Base-by-base conservation (phyloP, 2,888 invertebrate genomes). In the Lycocerus yunnanus region DNA sequence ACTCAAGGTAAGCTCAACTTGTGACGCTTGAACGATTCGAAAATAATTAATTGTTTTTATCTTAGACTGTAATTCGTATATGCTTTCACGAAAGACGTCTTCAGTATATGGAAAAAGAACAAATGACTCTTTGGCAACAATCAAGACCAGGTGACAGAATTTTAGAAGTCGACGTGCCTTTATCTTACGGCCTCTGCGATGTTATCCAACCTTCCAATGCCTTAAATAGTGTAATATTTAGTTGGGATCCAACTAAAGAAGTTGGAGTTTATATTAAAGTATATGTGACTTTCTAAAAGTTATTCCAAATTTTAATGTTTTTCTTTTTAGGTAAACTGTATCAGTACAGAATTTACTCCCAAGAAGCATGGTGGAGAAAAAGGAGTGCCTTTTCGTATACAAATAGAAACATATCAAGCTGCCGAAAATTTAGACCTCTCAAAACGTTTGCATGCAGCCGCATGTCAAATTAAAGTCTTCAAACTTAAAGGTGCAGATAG, bases 321-420 rank as follows among this genome's bases (percentile, higher is more conserved):
- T 61, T 2, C 9, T n/a, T 85, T 85, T 4, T 84, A 94, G 95
- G 93, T 95, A 66, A 97, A 98, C 88, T 98, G 97, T 87, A 98
- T 98, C 83, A 97, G 97, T 77, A 98, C 98, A 0, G 98, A 98
- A 88, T 98, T 98, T 86, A 98, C 98, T 0, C 96, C 97, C 0
- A 98, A 97, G 86, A 98, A 98, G 84, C 98, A 98, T 87, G 98
- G 98, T 66, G 98, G 98, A 1, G 98, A 98, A 88, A 98, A 98
- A 85, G 98, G 98, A 0, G 98, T 98, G 0, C 98, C 98, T 0
- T 98, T 98, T 88, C 92, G 98, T 66, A 93, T 98, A 78, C 97
- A 97, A 88, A 94, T 98, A 79, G 98, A 98, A 88, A 97, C 97
- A 0, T 94, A 91, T 83, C 88, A 93, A 21, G 91, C 92, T 2